Evolutionary conservation across 2,113 vertebrate species (phyloP), one percentile per base, ranked within the genome.

Genomic region (Nymphicus hollandicus): DNA sequence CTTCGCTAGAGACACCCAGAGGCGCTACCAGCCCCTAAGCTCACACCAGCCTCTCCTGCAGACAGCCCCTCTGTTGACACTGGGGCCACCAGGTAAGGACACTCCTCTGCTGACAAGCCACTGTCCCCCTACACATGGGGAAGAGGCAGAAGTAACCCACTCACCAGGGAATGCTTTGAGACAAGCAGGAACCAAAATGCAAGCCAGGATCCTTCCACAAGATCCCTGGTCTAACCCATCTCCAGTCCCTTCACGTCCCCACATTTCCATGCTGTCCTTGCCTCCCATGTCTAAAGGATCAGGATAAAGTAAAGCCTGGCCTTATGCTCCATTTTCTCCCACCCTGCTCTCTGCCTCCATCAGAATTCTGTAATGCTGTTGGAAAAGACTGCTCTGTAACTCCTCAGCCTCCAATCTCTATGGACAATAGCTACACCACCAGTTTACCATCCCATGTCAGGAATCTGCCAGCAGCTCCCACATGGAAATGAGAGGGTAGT

Each of bases 1-100:
- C 91, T 96, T 94, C 70, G 86, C 69, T 10, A 31, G 64, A 87
- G 81, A 72, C 0, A 31, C 68, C 94, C 74, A 84, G 90, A 77
- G 81, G 91, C 63, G 81, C 71, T 90, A 60, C 84, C 66, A 82
- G 86, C 63, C 68, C 53, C 2, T 1, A 73, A 82, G 69, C 35
- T 82, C 86, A 39, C 2, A 1, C 20, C 63, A 87, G 46, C 79
- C 58, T 37, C 31, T 88, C 79, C 64, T 60, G 41, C 53, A 66
- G 47, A 61, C 44, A 87, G 56, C 13, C 41, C 43, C n/a, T 66
- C 41, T 86, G 61, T 39, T 52, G 61, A 71, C 1, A 5, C 61
- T 22, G 55, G 55, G 24, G 83, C 65, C 83, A 91, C 27, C 12
- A 85, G 37, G 29, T 61, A 68, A 73, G 92, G 46, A 49, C 50